Evolutionary conservation across 2,797 vertebrate species (phyloP), one percentile per base, ranked within the genome.

Genomic region (Dermochelys coriacea): DNA sequence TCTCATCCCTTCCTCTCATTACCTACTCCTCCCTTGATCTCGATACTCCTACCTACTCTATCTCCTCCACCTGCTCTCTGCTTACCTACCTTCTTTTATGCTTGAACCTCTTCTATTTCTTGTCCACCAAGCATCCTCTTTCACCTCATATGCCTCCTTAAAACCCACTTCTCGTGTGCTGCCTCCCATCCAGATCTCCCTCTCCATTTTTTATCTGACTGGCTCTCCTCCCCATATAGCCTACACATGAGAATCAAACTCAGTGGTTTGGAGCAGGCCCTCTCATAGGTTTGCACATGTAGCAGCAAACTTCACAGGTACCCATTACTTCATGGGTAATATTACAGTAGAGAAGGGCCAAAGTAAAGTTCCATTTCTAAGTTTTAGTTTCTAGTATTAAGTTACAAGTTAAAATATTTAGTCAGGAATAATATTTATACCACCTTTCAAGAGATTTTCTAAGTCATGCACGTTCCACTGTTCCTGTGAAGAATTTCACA

Each of bases 1-100:
- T n/a, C 16, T 59, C 0, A 0, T 8, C 50, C 10, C 8, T 0
- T 12, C 75, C 83, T 19, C n/a, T 68, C 41, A 51, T 29, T 31
- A 16, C 80, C 57, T 45, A 87, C 41, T 31, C 6, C 34, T 64
- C 52, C 50, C 0, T 0, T 45, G 57, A 52, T 34, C 5, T 6
- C 31, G 14, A 14, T 9, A 2, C 68, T 18, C 27, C 12, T 64
- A 71, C 6, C 34, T 54, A 2, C 1, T 77, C 31, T 6, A 6
- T 31, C 23, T 71, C 71, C 49, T 52, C 49, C 3, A 0, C 8
- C 77, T n/a, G 78, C 50, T 87, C 52, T 54, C 45, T 78, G 52
- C 71, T 80, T 50, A 79, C 27, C 80, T 71, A 74, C 37, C 77
- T 83, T 83, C 31, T 68, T 80, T 52, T 61, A 61, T 16, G 57